Conservation (phyloP, 2,113 vertebrate species). For the Myiagra hebetior region DNA sequence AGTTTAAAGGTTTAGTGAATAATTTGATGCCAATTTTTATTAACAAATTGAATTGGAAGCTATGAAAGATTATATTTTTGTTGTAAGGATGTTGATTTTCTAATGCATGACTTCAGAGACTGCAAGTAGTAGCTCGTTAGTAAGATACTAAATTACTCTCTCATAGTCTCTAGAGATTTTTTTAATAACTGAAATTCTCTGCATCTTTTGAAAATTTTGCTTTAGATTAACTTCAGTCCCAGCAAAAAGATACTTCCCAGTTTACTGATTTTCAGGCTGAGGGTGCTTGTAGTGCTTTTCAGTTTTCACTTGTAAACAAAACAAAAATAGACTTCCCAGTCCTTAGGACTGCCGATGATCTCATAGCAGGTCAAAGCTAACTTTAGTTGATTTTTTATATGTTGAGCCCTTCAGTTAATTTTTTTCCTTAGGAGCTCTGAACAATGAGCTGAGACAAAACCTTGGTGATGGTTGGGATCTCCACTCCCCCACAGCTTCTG, state of each 20-base stretch:
- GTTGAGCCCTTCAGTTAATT: background rate
- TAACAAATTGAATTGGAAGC: background rate
- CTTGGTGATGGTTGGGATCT: background rate
- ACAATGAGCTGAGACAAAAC: background rate
- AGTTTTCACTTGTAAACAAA: conserved; percentile 29
- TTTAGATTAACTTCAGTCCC: background rate
- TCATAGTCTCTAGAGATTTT: background rate
- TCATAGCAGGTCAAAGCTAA: background rate
- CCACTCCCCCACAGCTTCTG: background rate
- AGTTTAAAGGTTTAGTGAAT: background rate
- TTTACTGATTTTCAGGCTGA: background rate
- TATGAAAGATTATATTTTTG: background rate
- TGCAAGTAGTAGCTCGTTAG: background rate
- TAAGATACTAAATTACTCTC: background rate
- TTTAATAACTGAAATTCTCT: background rate
- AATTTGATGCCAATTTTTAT: background rate
- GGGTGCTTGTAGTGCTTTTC: background rate
- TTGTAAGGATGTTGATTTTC: background rate
- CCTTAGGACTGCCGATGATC: background rate
- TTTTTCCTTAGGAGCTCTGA: background rate
- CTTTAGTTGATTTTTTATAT: background rate
- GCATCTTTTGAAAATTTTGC: background rate
- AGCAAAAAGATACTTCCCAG: background rate
- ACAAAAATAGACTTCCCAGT: background rate
- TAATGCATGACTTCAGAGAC: background rate